Evolutionary conservation across 1,140 invertebrate species (phyloP).

Genomic region (Asbolus verrucosus): DNA sequence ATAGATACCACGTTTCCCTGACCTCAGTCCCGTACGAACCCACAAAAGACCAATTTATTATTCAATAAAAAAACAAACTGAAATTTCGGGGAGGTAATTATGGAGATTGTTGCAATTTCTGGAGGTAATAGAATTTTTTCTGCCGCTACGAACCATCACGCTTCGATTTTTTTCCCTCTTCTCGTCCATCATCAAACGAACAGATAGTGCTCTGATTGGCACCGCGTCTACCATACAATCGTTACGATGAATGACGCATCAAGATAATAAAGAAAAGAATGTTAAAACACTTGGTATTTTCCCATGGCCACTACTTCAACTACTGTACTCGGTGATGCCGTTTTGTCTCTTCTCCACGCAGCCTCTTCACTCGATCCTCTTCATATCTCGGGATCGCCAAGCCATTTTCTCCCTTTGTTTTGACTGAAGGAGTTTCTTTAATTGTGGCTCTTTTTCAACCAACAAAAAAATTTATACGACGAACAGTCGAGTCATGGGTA

Average conservation of each 20-base stretch:
- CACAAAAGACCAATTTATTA: conserved; percentile 22
- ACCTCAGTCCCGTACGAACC: no score
- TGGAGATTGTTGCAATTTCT: conserved; percentile 12
- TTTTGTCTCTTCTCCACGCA: conserved; percentile 52
- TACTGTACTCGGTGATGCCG: conserved; percentile 48
- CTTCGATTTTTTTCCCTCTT: conserved; percentile 13
- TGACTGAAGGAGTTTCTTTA: conserved; percentile 47
- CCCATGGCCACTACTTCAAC: conserved; percentile 54
- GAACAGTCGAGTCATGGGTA: conserved; percentile 13
- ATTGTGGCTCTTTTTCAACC: conserved; percentile 47
- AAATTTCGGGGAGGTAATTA: conserved; percentile 13
- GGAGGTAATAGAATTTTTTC: conserved; percentile 23
- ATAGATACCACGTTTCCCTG: no score
- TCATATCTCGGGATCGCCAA: conserved; percentile 46
- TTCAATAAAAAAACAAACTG: not conserved
- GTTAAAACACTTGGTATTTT: conserved; percentile 58
- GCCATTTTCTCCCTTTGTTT: conserved; percentile 51
- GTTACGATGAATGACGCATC: conserved; percentile 61
- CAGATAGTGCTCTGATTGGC: conserved; percentile 25
- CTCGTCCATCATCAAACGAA: not conserved
- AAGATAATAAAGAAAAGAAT: conserved; percentile 62
- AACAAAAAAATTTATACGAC: not conserved
- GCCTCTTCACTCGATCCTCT: conserved; percentile 44
- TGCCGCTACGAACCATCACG: conserved; percentile 16
- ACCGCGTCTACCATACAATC: conserved; percentile 48